These are phyloP conservation scores for Tretioscincus oriximinensis DNA, from an alignment of 2,113 vertebrate species.

Conservation along the genomic window DNA sequence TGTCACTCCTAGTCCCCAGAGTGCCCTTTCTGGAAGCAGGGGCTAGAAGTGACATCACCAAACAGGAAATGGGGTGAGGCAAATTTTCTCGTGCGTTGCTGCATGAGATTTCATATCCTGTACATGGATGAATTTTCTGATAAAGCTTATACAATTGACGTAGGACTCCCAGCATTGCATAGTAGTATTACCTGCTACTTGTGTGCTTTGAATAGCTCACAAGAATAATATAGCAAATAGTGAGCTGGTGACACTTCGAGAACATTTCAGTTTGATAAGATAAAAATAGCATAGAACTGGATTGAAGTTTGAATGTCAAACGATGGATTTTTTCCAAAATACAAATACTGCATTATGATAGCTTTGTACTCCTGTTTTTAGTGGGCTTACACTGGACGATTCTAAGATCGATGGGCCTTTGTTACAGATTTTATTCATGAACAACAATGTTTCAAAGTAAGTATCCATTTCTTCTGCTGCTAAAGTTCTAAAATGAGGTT, in stretches of 20 bases:
- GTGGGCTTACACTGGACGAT: slow-evolving; percentile 83
- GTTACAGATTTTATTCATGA: slow-evolving; percentile 91
- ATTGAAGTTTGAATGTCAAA: not conserved
- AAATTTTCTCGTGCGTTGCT: no score
- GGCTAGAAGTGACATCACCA: no score
- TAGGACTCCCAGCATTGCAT: no score
- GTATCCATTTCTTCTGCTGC: slow-evolving; percentile 53
- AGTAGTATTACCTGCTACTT: not conserved
- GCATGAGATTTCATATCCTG: no score
- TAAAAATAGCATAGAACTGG: not conserved
- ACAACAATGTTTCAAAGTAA: slow-evolving; percentile 96
- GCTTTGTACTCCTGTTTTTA: slow-evolving; percentile 58
- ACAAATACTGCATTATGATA: not conserved
- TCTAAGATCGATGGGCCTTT: slow-evolving; percentile 87
- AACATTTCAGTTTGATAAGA: not conserved
- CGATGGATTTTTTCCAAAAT: not conserved
- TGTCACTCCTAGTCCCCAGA: no score
- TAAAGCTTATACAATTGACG: no score
- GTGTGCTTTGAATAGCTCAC: not conserved
- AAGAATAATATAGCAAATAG: not conserved
- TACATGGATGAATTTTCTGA: no score
- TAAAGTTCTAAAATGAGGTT: not conserved
- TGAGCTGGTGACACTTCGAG: no score
- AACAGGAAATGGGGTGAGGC: no score
- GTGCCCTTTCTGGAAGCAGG: no score